Conservation (phyloP, 2,797 vertebrate genomes). For the Spinus olivaceus region DNA sequence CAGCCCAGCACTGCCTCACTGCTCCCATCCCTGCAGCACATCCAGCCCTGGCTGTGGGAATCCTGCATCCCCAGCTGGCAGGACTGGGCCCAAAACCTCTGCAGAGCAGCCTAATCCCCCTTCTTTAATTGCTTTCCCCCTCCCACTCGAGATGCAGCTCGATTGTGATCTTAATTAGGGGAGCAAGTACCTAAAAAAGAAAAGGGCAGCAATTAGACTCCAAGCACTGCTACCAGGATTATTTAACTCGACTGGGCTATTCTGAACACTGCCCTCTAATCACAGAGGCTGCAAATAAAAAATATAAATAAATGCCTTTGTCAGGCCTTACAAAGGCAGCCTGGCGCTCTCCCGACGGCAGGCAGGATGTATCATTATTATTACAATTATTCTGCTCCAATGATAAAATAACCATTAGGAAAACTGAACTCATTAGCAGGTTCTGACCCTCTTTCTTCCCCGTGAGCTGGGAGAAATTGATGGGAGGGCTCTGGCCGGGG, state of each 20-base stretch:
- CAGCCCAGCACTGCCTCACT: fast-evolving
- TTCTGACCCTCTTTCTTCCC: not conserved
- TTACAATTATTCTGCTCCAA: constrained; percentile 21
- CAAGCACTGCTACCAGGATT: not conserved
- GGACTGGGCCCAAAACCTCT: not conserved
- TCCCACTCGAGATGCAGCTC: not conserved
- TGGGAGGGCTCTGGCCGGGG: not conserved
- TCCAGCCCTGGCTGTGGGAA: not conserved
- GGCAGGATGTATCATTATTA: constrained; percentile 24
- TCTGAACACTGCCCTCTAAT: constrained; percentile 45
- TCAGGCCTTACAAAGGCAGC: constrained; percentile 25
- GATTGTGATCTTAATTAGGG: constrained; percentile 43
- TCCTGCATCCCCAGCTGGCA: not conserved
- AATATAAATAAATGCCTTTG: constrained; percentile 31
- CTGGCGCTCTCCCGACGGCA: not conserved
- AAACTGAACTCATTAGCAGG: constrained; percentile 32
- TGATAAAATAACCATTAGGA: constrained; percentile 47
- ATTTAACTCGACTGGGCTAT: constrained; percentile 16
- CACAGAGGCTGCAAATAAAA: constrained; percentile 20
- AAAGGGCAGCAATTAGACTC: constrained; percentile 32
- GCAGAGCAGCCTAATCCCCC: fast-evolving
- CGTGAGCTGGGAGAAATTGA: not conserved
- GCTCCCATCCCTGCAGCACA: not conserved
- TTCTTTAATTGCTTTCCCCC: not conserved
- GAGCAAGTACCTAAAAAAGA: not conserved